Evolutionary conservation across 1,140 invertebrate genomes (phyloP), one percentile per base, ranked within the genome.

Genomic region (Trichomalopsis sarcophagae): DNA sequence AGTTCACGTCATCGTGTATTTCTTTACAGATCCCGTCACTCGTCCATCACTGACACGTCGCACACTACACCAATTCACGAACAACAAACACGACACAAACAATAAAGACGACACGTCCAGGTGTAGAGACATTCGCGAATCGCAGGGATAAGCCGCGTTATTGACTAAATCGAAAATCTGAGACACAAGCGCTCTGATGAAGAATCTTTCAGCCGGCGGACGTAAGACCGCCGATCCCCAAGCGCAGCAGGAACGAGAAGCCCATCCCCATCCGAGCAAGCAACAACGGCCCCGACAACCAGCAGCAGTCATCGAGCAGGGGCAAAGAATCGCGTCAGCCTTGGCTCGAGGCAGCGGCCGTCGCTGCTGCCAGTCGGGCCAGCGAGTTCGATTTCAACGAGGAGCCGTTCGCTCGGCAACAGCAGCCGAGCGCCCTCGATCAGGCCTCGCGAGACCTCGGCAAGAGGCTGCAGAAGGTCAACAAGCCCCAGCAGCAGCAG

Each of bases 221-320:
- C 86, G 92, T 88, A 89, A 93, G 80, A 91, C 92, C 93, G 23
- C 92, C 93, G 7, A 93, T 94, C 33, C 93, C 93, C 13, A 93
- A 94, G 77, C 88, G 94, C 73, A 91, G 79, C 83, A 94, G 93
- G 84, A 94, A 91, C 86, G 93, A 92, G 89, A 89, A 88, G 84
- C 90, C 87, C 87, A 93, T 86, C 21, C 84, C 84, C 0, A 27
- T 86, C n/a, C 71, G 11, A 1, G 0, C 33, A 6, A 13, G 2
- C 30, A 80, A 36, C 30, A 9, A 10, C 77, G n/a, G 27, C 44
- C 2, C 23, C 27, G 47, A 27, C 55, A n/a, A 23, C 17, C 55
- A 83, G 36, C 21, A 47, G 44, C 66, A 62, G 17, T n/a, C 6
- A 6, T 62, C 55, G 17, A 21, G 5, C 21, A 14, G 50, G 0